Evolutionary conservation across 2,888 invertebrate genomes (phyloP), one percentile per base, ranked within the genome.

Genomic region (Amphimallon solstitiale): DNA sequence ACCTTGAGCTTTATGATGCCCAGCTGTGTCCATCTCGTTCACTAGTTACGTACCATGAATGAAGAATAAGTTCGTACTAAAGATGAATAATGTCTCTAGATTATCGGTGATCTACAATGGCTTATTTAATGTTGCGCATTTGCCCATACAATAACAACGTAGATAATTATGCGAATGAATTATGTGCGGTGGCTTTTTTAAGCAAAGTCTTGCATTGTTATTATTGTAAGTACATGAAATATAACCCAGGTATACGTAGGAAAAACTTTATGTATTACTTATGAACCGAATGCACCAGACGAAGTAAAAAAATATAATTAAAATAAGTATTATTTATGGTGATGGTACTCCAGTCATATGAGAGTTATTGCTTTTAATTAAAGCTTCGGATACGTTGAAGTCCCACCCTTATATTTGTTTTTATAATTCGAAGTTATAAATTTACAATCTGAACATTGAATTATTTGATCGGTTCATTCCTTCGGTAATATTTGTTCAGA

Each of bases 91-190:
- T 23, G 56, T 56, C 21, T 14, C 14, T 56, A 56, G 38, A 56
- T 56, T 56, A 56, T 56, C 56, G 40, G 15, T 15, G 40, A 56
- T 56, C 56, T 38, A 23, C 56, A 56, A 56, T 56, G 21, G 40
- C 35, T 51, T 51, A 51, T 51, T 51, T 51, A 51, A 35, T 35
- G 34, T 51, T 35, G 51, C 14, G 51, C 51, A 35, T 29, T 29
- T 51, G 35, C 34, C 15, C 51, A 34, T 4, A 6, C 35, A 51
- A 51, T 17, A 51, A 51, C 51, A 17, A 34, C 51, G 34, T 7
- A 34, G 51, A 51, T 51, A 51, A 51, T 51, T 51, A 34, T 51
- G 15, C 34, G 35, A 51, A 35, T 51, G 51, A 51, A 17, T 51
- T 51, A 51, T 51, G 51, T 34, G 17, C 51, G 35, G 35, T 51